Conservation (phyloP, 1,140 invertebrate genomes). For the Orchesella cincta region DNA sequence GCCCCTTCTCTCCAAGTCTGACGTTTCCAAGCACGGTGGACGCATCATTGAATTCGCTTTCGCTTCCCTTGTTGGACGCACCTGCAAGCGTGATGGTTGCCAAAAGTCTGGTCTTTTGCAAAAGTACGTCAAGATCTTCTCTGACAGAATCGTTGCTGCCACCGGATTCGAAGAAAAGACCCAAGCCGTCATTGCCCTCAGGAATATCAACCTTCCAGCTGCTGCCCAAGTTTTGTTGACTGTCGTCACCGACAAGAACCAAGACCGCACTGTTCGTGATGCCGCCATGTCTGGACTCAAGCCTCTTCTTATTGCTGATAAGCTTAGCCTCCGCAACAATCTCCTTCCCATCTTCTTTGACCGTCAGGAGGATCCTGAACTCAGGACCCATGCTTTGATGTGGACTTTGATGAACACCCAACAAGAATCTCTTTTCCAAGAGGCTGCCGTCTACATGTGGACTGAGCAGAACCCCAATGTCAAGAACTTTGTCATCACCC, state of each 20-base stretch:
- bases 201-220: slow-evolving; percentile 40
- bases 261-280: slow-evolving; percentile 42
- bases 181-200: slow-evolving; percentile 38
- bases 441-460: slow-evolving; percentile 49
- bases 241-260: slow-evolving; percentile 38
- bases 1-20: slow-evolving; percentile 29
- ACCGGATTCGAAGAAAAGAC: slow-evolving; percentile 25
- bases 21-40: slow-evolving; percentile 33
- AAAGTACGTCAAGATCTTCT: slow-evolving; percentile 48
- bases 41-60: slow-evolving; percentile 49
- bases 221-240: slow-evolving; percentile 39
- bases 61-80: slow-evolving; percentile 44
- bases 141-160: slow-evolving; percentile 35
- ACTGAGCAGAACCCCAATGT: slow-evolving; percentile 42
- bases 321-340: slow-evolving; percentile 15
- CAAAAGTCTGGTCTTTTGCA: slow-evolving; percentile 44
- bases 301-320: slow-evolving; percentile 31
- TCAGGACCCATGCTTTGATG: slow-evolving; percentile 36
- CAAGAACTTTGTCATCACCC: slow-evolving; percentile 48
- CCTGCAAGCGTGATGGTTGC: slow-evolving; percentile 44
- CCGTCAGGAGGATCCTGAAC: slow-evolving; percentile 41
- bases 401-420: slow-evolving; percentile 28
- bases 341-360: slow-evolving; percentile 50
- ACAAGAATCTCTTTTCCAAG: slow-evolving; percentile 32
- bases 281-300: slow-evolving; percentile 43